Evolutionary conservation across 2,113 vertebrate genomes (phyloP).

Genomic region (Eurypyga helias): DNA sequence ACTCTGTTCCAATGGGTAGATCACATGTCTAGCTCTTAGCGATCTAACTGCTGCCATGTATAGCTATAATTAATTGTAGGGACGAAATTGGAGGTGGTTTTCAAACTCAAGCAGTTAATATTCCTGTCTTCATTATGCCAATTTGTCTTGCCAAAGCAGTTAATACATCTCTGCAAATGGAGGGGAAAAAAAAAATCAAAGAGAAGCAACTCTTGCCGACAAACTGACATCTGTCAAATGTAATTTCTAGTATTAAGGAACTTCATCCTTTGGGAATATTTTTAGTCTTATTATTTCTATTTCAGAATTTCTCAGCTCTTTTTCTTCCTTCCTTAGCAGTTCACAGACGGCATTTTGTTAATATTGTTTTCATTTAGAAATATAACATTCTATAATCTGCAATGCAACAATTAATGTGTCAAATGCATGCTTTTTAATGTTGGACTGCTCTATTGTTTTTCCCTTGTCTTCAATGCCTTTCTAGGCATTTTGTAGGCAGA

Average conservation of each 20-base stretch:
- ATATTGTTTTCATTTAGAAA: background rate
- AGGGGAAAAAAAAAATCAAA: background rate
- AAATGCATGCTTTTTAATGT: background rate
- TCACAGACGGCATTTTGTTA: background rate
- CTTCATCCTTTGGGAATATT: background rate
- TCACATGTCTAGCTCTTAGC: background rate
- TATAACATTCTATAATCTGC: background rate
- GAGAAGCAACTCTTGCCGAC: background rate
- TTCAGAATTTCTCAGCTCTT: background rate
- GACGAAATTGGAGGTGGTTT: background rate
- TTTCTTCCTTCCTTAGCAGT: background rate
- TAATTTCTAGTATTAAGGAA: background rate
- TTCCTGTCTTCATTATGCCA: background rate
- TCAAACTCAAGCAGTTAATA: background rate
- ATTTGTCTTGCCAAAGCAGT: slow-evolving; percentile 19
- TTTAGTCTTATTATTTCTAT: slow-evolving; percentile 20
- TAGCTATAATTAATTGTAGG: background rate
- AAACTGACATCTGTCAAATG: slow-evolving; percentile 30
- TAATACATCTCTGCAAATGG: background rate
- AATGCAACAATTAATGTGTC: background rate
- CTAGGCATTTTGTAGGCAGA: background rate
- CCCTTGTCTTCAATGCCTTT: background rate
- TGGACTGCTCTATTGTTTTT: background rate
- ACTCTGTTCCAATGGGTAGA: background rate
- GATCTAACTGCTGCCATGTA: background rate